Conservation (phyloP, 2,888 invertebrate genomes). For the Amphipyra berbera region DNA sequence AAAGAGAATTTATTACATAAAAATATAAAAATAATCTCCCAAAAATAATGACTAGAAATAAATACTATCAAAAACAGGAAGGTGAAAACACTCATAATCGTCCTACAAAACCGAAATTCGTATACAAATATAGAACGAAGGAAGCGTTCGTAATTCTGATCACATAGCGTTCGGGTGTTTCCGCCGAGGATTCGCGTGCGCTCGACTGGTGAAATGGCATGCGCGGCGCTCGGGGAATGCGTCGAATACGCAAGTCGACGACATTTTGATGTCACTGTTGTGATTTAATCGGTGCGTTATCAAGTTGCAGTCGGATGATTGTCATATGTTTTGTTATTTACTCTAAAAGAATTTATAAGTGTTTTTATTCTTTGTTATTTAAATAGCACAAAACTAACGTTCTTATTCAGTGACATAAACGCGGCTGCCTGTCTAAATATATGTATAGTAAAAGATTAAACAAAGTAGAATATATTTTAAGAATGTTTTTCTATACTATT, state of each 20-base stretch:
- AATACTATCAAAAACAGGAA: constrained; percentile 24
- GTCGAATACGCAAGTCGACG: constrained; percentile 28
- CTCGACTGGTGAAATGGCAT: constrained; percentile 52
- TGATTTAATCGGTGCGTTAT: constrained; percentile 36
- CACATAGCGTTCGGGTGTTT: constrained; percentile 56
- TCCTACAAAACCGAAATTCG: constrained; percentile 49
- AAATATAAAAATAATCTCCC: background rate
- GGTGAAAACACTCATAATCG: constrained; percentile 46
- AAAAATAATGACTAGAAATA: background rate
- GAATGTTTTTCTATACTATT: too few species aligned
- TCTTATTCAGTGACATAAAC: too few species aligned
- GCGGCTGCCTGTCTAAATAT: too few species aligned
- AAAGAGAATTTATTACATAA: background rate
- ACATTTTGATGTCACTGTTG: constrained; percentile 47
- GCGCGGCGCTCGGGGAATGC: constrained; percentile 50
- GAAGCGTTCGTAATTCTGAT: constrained; percentile 54
- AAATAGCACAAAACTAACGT: too few species aligned
- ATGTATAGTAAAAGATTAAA: too few species aligned
- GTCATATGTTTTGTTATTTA: constrained; percentile 3
- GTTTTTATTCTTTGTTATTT: background rate
- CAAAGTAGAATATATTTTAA: too few species aligned
- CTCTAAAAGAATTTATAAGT: background rate
- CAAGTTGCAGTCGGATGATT: constrained; percentile 16
- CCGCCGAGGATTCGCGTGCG: constrained; percentile 59
- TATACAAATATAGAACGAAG: constrained; percentile 50